These are phyloP conservation scores for Macquaria australasica DNA, from an alignment of 2,113 vertebrate species.

Conservation along the genomic window DNA sequence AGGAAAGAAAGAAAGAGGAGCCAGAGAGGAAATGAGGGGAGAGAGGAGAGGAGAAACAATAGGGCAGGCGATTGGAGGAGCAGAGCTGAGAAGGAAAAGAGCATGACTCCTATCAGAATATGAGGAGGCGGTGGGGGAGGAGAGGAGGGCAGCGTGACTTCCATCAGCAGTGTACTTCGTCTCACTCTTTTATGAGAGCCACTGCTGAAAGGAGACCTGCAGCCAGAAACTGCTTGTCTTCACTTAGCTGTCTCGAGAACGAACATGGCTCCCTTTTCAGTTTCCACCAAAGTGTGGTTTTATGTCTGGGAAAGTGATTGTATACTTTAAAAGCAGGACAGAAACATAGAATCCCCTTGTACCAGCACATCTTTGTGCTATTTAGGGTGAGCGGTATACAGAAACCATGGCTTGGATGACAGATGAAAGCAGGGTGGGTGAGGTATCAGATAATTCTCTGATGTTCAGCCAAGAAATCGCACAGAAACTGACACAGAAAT, in stretches of 20 bases:
- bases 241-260: slow-evolving; percentile 33
- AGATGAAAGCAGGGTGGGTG: slow-evolving; percentile 50
- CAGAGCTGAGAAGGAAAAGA: slow-evolving; percentile 23
- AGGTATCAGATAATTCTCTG: slow-evolving; percentile 47
- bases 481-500: slow-evolving; percentile 43
- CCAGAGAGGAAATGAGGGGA: background rate
- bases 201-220: slow-evolving; percentile 23
- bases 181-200: slow-evolving; percentile 40
- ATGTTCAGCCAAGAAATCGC: slow-evolving; percentile 54
- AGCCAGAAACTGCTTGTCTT: slow-evolving; percentile 24
- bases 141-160: slow-evolving; percentile 58
- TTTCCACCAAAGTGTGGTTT: slow-evolving; percentile 20
- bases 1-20: background rate
- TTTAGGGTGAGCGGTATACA: slow-evolving; percentile 38
- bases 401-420: slow-evolving; percentile 55
- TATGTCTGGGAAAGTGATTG: slow-evolving; percentile 40
- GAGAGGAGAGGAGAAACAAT: background rate
- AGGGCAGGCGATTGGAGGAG: background rate
- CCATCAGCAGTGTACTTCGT: slow-evolving; percentile 44
- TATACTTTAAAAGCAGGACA: slow-evolving; percentile 40
- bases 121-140: slow-evolving; percentile 32
- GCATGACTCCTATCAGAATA: slow-evolving; percentile 60
- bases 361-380: slow-evolving; percentile 39
- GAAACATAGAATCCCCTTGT: slow-evolving; percentile 25
- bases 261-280: background rate